These are phyloP conservation scores for Tautogolabrus adspersus DNA, from an alignment of 2,113 vertebrate genomes.

Conservation along the genomic window DNA sequence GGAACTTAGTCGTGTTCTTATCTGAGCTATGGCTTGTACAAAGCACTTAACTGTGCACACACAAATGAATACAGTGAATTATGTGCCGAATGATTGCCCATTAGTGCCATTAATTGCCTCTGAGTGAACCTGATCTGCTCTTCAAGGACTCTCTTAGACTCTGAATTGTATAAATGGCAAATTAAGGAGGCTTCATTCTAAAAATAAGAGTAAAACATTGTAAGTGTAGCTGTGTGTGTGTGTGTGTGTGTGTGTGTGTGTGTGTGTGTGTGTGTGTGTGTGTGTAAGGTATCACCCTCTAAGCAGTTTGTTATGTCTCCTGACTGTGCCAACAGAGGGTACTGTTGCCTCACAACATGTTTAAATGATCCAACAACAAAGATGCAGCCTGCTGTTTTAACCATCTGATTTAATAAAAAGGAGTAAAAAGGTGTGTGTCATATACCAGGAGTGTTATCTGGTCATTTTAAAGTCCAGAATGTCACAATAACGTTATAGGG, in stretches of 20 bases:
- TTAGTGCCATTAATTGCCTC: conserved; percentile 67
- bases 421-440: conserved; percentile 21
- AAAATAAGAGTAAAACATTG: conserved; percentile 45
- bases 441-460: not conserved
- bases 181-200: conserved; percentile 56
- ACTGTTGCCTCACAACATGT: conserved; percentile 79
- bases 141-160: conserved; percentile 53
- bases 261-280: not conserved
- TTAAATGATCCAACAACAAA: conserved; percentile 66
- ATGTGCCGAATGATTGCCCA: conserved; percentile 52
- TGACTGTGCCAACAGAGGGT: conserved; percentile 79
- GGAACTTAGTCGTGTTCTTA: conserved; percentile 18
- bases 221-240: not conserved
- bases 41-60: conserved; percentile 41
- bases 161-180: conserved; percentile 46
- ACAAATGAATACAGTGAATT: conserved; percentile 48
- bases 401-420: conserved; percentile 1
- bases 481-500: not conserved
- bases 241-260: too few relatives aligned
- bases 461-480: not conserved
- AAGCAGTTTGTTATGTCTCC: conserved; percentile 36
- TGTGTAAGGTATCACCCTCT: conserved; percentile 15
- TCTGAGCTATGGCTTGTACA: conserved; percentile 20
- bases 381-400: conserved; percentile 40
- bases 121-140: conserved; percentile 55